Percentiles rank a stretch among this genome's conserved stretches.
Conservation (phyloP, 1,140 invertebrate genomes). For the Manduca sexta region DNA sequence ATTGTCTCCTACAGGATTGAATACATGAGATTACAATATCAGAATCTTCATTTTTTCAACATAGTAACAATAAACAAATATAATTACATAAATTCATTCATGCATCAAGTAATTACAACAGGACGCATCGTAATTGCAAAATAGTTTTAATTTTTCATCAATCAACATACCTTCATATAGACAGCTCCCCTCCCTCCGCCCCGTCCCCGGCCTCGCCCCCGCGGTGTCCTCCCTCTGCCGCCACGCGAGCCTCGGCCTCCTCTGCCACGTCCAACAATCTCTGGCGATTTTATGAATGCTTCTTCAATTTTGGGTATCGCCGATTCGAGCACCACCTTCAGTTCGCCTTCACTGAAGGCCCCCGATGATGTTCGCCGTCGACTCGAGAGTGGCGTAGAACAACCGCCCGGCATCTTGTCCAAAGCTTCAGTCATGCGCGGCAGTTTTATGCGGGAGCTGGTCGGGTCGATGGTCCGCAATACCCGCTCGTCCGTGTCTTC, state of each 20-base stretch:
- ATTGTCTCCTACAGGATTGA: constrained; percentile 50
- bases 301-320: constrained; percentile 33
- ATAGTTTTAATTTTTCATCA: too few species aligned
- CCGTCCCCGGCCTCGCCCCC: constrained; percentile 42
- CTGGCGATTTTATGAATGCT: constrained; percentile 40
- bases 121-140: too few species aligned
- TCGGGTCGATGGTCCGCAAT: constrained; percentile 42
- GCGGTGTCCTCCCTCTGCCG: constrained; percentile 34
- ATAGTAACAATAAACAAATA: too few species aligned
- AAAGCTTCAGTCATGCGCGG: constrained; percentile 63
- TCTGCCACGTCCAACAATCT: constrained; percentile 30
- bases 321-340: constrained; percentile 40
- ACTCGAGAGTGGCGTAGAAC: constrained; percentile 51
- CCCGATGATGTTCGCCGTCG: constrained; percentile 34
- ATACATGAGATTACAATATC: constrained; percentile 1
- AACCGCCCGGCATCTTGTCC: constrained; percentile 51
- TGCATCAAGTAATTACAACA: too few species aligned
- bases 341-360: constrained; percentile 30
- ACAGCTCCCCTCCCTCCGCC: constrained; percentile 55
- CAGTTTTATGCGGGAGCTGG: constrained; percentile 57
- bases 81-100: too few species aligned
- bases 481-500: constrained; percentile 35
- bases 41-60: too few species aligned
- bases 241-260: constrained; percentile 33
- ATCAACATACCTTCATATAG: constrained; percentile 55